Base-by-base conservation (phyloP, 2,113 vertebrate species). In the Vulpes lagopus region DNA sequence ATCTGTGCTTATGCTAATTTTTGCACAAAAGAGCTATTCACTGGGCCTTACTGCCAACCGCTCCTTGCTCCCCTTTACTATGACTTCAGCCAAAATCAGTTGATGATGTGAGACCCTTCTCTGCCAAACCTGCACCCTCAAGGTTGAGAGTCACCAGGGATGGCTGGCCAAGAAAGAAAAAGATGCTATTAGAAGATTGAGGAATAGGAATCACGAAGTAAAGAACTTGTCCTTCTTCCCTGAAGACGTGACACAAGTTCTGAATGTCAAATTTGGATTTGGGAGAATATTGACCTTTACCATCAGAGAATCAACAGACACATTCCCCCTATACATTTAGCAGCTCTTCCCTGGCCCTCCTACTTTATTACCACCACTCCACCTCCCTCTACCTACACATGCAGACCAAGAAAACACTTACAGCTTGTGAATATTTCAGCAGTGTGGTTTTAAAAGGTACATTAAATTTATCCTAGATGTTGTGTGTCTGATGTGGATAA, bases 1-100 rank as follows among this genome's bases (percentile, higher is more conserved):
- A 64, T 98, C 95, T 98, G 83, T 96, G 95, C 96, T 96, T 96
- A 95, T 98, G 97, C 97, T 92, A 98, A 22, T 97, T 98, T 98
- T 96, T 98, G 96, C 96, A 95, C 81, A 90, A 93, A 93, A 96
- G 87, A 96, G 86, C 84, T 89, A 98, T 97, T 98, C 97, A 97
- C 96, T 95, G 80, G 94, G 76, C 92, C 0, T 0, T 17, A 10
- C 85, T 96, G 97, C 98, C 98, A 98, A 82, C 57, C 88, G 89
- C 97, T 97, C 95, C 91, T 94, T 95, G 69, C 96, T 98, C 88
- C 97, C 94, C 82, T 96, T 95, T 83, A 98, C 90, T 82, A 59
- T 83, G 89, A 98, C 84, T 96, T 98, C n/a, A 15, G 79, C 69
- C 94, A 96, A 95, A 97, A 62, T 62, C 74, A 95, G 81, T 8